Evolutionary conservation across 92 coral and sea anemone genomes (phyloP).

Genomic region (Siderastrea siderea): DNA sequence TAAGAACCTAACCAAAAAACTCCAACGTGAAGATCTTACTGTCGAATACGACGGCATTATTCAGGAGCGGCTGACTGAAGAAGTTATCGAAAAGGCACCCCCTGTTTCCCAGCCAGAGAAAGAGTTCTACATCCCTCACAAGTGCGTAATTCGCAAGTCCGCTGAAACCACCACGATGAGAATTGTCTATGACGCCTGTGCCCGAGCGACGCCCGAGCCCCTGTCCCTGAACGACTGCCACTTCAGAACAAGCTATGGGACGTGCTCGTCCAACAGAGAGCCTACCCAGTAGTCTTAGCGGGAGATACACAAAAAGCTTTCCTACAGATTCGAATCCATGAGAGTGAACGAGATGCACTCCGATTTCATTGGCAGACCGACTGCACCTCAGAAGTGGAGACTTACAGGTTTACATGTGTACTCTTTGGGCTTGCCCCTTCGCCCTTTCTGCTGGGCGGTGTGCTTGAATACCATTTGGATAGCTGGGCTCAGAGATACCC

Average conservation of each 20-base stretch:
- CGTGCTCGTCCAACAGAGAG: conserved; percentile 21
- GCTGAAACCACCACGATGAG: conserved; percentile 27
- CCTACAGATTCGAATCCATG: conserved; percentile 19
- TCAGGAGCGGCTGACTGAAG: conserved; percentile 13
- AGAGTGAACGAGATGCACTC: conserved; percentile 29
- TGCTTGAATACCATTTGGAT: conserved; percentile 46
- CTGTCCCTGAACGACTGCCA: conserved; percentile 39
- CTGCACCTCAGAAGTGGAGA: conserved; percentile 10
- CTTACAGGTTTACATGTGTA: conserved; percentile 28
- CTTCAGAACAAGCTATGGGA: conserved; percentile 31
- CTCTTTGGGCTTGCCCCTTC: conserved; percentile 49
- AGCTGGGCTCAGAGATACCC: conserved; percentile 42
- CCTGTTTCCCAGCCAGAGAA: neutral
- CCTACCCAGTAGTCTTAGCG: conserved; percentile 31
- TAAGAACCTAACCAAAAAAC: conserved; percentile 1
- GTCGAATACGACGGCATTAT: conserved; percentile 12
- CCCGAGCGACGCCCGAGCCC: conserved; percentile 22
- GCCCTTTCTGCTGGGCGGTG: conserved; percentile 50
- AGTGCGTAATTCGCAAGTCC: conserved; percentile 26
- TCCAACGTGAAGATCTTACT: neutral
- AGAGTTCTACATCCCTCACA: conserved; percentile 45
- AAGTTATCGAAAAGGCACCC: conserved; percentile 15
- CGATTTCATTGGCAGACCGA: conserved; percentile 32
- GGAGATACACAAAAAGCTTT: conserved; percentile 22
- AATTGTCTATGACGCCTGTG: conserved; percentile 45